These are phyloP conservation scores for Hormiphora californensis DNA, from an alignment of 37 sponge, comb jelly and placozoan species.

Conservation along the genomic window DNA sequence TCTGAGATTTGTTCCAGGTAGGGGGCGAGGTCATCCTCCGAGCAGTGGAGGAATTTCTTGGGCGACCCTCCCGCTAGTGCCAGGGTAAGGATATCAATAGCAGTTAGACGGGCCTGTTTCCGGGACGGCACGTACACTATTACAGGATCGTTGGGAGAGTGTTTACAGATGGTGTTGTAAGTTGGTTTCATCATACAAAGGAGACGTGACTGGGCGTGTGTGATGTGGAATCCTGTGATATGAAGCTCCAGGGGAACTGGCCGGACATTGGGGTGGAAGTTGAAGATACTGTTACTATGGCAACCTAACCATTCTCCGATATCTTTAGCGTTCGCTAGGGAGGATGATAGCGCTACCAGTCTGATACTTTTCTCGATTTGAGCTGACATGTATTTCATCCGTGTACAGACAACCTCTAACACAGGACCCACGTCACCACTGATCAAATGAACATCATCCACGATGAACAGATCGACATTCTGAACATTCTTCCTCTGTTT, in stretches of 20 bases:
- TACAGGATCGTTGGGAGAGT: constrained; percentile 81
- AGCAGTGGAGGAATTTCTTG: constrained; percentile 89
- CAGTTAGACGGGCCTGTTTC: constrained; percentile 90
- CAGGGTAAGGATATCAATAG: constrained; percentile 89
- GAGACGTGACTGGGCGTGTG: constrained; percentile 91
- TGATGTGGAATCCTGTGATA: constrained; percentile 85
- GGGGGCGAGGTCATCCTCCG: constrained; percentile 66
- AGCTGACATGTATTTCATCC: constrained; percentile 95
- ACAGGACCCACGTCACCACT: constrained; percentile 90
- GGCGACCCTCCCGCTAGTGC: constrained; percentile 83
- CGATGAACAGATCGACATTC: constrained; percentile 85
- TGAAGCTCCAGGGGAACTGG: constrained; percentile 96
- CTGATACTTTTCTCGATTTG: constrained; percentile 88
- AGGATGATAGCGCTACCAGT: constrained; percentile 85
- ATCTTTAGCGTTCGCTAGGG: constrained; percentile 96
- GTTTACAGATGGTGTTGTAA: constrained; percentile 82
- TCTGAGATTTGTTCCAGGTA: constrained; percentile 85
- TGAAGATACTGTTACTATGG: constrained; percentile 73
- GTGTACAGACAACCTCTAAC: constrained; percentile 88
- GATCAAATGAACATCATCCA: constrained; percentile 91
- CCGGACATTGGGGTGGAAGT: constrained; percentile 90
- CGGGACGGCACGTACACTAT: constrained; percentile 95
- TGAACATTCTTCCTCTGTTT: constrained; percentile 97
- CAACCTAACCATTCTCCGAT: constrained; percentile 96
- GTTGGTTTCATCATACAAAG: constrained; percentile 93